Base-by-base conservation (phyloP, 2,113 vertebrate genomes). In the Thamnaconus septentrionalis region DNA sequence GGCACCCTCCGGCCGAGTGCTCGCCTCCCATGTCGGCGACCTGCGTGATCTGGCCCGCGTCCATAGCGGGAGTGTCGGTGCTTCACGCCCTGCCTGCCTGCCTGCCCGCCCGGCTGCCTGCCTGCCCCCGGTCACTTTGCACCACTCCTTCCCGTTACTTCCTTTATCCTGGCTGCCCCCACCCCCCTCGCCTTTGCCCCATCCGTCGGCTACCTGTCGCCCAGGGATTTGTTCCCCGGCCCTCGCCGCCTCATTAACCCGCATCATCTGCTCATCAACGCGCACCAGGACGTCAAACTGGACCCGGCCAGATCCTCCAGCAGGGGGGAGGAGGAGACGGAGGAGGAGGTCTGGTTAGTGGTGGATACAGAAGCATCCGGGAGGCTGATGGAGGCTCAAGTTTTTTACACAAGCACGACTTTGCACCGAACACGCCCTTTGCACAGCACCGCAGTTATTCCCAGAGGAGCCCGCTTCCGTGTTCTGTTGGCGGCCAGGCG, bases 211-310 rank as follows among this genome's bases (percentile, higher is more conserved):
- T 82, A 81, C 80, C 83, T 88, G 81, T 66, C 41, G 48, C 47
- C 3, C 73, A 70, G 66, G 79, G 61, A 73, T 80, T 75, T 74
- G 86, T 87, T 48, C 66, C 57, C 53, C 45, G 42, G 70, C 18
- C 85, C 79, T 86, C 83, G 81, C 79, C 85, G 80, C 89, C 78
- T 90, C 82, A 90, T 89, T 86, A 82, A 73, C 71, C 82, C 83
- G 72, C 79, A 85, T 84, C 82, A 82, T 63, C 53, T 54, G 67
- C 80, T 51, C 71, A 90, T 90, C 88, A 89, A 86, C 82, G 75
- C 87, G 83, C 86, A 76, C 76, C 85, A 87, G 51, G 80, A 78
- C 74, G 76, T 31, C 41, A 64, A 80, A 89, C 88, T 77, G 80
- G 88, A 87, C 88, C 67, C 66, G 81, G 79, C 88, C 74, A 82